Base-by-base conservation (phyloP, 2,113 vertebrate species). In the Gambusia holbrooki region DNA sequence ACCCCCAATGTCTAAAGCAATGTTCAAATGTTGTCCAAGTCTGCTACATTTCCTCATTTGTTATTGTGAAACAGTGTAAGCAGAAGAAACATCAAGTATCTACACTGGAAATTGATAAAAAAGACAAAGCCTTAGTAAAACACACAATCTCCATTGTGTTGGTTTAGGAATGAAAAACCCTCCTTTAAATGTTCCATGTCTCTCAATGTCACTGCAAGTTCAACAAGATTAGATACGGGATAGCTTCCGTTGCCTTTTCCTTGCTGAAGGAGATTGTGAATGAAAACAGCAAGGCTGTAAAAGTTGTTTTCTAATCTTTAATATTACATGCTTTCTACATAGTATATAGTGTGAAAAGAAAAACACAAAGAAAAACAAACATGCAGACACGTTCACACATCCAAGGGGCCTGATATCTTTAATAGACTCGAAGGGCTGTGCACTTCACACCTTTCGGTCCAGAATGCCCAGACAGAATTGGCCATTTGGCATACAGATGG, bases 401-500 rank as follows among this genome's bases (percentile, higher is more conserved):
- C 78, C 69, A 74, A 63, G 71, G 67, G 69, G 33, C 76, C 76
- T 76, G 76, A 76, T 88, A 77, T 79, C 71, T 88, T 85, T 80
- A 74, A 87, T 84, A 85, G 69, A 30, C 75, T 83, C 37, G 71
- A 60, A 82, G 60, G 73, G 65, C 83, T 80, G 70, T 89, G 76
- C 88, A 84, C 92, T 88, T 87, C 84, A 89, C 82, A 91, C 89
- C 83, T 89, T 81, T 88, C 51, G 28, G 79, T 86, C 71, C 88
- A 90, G 80, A 91, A 89, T 83, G 75, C 72, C 80, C 86, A 67
- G 81, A 83, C 88, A 87, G 88, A 91, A 83, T 88, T 85, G 86
- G 27, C 84, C 87, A 92, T 89, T 91, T 93, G 92, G 91, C 86
- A 89, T 88, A 76, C 91, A 93, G 92, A 93, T 93, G 91, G 90